A percentile compares a stretch with the other conserved stretches of the same genome.
These are phyloP conservation scores for Turnix velox DNA, from an alignment of 2,113 vertebrate species.

Conservation along the genomic window DNA sequence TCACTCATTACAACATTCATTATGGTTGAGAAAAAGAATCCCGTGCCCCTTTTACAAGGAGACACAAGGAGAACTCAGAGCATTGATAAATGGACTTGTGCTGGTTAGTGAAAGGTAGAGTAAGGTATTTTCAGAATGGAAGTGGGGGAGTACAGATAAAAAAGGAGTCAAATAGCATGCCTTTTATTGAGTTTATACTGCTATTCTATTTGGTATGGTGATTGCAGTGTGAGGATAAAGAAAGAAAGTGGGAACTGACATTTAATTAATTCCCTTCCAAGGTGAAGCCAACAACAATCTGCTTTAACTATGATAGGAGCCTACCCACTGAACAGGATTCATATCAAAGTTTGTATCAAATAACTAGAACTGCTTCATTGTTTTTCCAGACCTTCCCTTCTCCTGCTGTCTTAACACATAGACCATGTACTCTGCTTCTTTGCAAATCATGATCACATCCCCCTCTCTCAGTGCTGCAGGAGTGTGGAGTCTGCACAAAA, in stretches of 20 bases:
- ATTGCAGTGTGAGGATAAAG: neutral
- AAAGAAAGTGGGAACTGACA: neutral
- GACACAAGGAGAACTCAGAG: neutral
- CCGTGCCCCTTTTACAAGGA: neutral
- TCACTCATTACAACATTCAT: neutral
- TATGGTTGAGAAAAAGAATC: neutral
- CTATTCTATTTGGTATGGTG: neutral
- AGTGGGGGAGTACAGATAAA: neutral
- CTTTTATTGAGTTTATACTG: neutral
- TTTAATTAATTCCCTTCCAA: constrained; percentile 19
- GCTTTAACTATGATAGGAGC: neutral
- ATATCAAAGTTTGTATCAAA: neutral
- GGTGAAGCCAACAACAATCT: neutral
- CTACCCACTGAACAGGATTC: neutral
- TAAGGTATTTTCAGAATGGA: neutral
- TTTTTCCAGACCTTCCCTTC: neutral
- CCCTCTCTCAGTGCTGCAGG: neutral
- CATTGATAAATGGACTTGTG: neutral
- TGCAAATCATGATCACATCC: neutral
- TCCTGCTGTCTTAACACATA: neutral
- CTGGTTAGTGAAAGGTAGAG: neutral
- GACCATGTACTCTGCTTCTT: neutral
- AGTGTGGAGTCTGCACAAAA: neutral
- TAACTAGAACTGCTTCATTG: neutral
- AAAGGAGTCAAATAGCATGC: neutral